These are phyloP conservation scores for Grantiella picta DNA, from an alignment of 2,113 vertebrate genomes.

Conservation along the genomic window DNA sequence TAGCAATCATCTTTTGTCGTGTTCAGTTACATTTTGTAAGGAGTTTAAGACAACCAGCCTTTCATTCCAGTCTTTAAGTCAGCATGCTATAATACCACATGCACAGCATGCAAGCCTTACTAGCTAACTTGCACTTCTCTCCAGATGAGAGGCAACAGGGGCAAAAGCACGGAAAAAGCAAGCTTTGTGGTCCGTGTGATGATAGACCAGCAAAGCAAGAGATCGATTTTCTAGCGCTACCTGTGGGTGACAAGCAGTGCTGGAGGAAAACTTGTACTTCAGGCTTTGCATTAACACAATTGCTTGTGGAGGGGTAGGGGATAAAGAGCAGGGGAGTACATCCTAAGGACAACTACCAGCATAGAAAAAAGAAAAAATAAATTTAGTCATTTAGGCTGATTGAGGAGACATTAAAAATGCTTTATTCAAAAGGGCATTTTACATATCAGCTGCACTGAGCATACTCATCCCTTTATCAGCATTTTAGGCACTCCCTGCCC, in stretches of 20 bases:
- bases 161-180: neutral
- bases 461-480: neutral
- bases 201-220: neutral
- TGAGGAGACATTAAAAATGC: neutral
- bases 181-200: neutral
- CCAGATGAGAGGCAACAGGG: neutral
- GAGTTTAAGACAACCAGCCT: neutral
- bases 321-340: neutral
- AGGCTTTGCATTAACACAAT: neutral
- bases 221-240: neutral
- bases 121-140: neutral
- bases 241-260: neutral
- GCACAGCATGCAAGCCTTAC: neutral
- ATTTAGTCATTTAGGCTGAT: neutral
- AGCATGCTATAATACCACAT: neutral
- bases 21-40: neutral
- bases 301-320: rapidly evolving
- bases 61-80: neutral
- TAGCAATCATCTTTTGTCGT: neutral
- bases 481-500: neutral
- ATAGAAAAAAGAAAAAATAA: neutral
- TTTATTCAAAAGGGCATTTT: neutral
- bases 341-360: neutral
- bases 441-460: neutral
- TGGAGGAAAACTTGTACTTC: neutral